Base-by-base conservation (phyloP, 2,888 invertebrate species). In the Notodonta dromedarius region DNA sequence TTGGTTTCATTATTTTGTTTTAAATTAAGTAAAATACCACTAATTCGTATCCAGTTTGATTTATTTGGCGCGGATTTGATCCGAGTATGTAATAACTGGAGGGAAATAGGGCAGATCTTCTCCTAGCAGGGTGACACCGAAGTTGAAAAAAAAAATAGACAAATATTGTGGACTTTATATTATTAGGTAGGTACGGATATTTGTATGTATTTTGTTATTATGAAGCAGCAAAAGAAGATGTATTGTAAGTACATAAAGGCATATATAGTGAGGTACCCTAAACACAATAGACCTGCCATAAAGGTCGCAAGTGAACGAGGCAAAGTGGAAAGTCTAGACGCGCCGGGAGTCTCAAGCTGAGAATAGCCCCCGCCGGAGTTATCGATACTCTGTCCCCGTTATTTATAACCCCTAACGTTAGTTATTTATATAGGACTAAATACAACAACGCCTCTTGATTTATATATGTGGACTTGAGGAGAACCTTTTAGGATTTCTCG, bases 331-430 rank as follows among this genome's bases (percentile, higher is more conserved):
- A 60, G 52, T 51, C 56, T 51, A 52, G 61, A 57, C 58, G 54
- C 54, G 62, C 57, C 16, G 62, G 57, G 40, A 61, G 13, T 56
- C 40, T 32, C 39, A 56, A 56, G 61, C 59, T 61, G 53, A 51
- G 61, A 66, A 72, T 71, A 69, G 61, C 59, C 55, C 40, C 24
- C 44, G 48, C 64, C 63, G 59, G 65, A 72, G 57, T 61, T 71
- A 66, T 71, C 59, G 62, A 64, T 53, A 64, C 58, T 14, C 14
- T 56, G 59, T 58, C 52, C 58, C 13, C 46, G 60, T 71, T 72
- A 71, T 72, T 71, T 69, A 72, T 71, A 72, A 71, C 64, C 51
- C 60, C 60, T n/a, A 46, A 48, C 60, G 51, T 51, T 55, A 24
- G 4, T 16, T 51, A 51, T 51, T 51, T 51, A 24, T 51, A 11